phyloP scores from a whole-genome alignment of 2,888 invertebrate genomes.

The Melanostoma mellinum region DNA sequence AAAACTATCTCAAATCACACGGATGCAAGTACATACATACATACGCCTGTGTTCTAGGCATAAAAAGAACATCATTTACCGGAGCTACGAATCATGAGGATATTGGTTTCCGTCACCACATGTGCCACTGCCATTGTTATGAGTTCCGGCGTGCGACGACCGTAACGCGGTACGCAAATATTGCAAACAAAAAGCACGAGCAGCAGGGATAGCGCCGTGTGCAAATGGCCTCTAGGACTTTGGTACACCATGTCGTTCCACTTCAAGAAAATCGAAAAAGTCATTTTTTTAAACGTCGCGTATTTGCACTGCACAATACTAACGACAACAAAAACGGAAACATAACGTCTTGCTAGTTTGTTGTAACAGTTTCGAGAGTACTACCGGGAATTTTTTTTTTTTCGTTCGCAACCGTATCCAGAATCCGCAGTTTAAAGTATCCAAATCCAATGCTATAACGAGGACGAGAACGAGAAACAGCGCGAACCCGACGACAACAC shows the following conservation, averaged over 20 bases:
- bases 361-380: conserved; percentile 4
- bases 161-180: conserved; percentile 65
- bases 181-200: conserved; percentile 58
- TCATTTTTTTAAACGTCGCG: conserved; percentile 51
- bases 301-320: conserved; percentile 47
- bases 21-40: conserved; percentile 42
- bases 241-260: conserved; percentile 47
- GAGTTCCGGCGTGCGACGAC: conserved; percentile 61
- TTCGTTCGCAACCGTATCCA: too few relatives aligned
- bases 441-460: too few relatives aligned
- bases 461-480: too few relatives aligned
- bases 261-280: conserved; percentile 48
- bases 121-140: conserved; percentile 72
- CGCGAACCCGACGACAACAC: conserved; percentile 17
- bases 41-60: conserved; percentile 4
- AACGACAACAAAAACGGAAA: conserved; percentile 32
- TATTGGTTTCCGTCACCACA: conserved; percentile 72
- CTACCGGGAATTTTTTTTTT: conserved; percentile 26
- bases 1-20: conserved; percentile 33
- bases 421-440: too few relatives aligned
- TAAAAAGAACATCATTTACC: conserved; percentile 56
- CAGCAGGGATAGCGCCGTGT: conserved; percentile 45
- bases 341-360: conserved; percentile 47
- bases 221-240: conserved; percentile 47
- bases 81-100: conserved; percentile 66